Conservation (phyloP, 2,113 vertebrate species). For the Indicator indicator region DNA sequence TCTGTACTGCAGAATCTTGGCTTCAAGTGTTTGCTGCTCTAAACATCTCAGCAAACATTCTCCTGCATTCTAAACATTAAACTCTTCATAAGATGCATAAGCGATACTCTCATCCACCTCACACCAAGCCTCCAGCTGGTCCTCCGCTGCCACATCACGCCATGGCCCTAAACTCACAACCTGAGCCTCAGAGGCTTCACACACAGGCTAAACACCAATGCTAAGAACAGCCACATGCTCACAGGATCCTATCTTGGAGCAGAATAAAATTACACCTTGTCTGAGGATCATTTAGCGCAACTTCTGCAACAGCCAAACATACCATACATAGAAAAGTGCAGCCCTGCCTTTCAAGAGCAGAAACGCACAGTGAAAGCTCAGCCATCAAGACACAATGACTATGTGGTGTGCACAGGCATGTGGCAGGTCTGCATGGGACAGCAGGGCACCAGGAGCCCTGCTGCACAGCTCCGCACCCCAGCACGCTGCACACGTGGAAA, state of each 20-base stretch:
- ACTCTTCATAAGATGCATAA: not conserved
- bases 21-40: not conserved
- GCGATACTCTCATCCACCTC: not conserved
- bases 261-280: not conserved
- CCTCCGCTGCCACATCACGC: not conserved
- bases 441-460: not conserved
- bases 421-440: not conserved
- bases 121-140: not conserved
- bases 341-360: not conserved
- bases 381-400: fast-evolving
- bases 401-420: fast-evolving
- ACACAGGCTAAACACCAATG: not conserved
- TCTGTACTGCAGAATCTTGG: not conserved
- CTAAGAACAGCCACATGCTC: not conserved
- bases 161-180: not conserved
- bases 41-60: not conserved
- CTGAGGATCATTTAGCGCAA: fast-evolving
- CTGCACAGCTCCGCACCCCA: not conserved
- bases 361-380: not conserved
- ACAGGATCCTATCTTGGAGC: fast-evolving
- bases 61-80: not conserved
- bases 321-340: fast-evolving
- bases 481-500: fast-evolving
- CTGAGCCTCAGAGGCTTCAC: not conserved
- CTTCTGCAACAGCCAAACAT: not conserved